Evolutionary conservation across 2,797 vertebrate species (phyloP), one percentile per base, ranked within the genome.

Genomic region (Leptoclinus maculatus): DNA sequence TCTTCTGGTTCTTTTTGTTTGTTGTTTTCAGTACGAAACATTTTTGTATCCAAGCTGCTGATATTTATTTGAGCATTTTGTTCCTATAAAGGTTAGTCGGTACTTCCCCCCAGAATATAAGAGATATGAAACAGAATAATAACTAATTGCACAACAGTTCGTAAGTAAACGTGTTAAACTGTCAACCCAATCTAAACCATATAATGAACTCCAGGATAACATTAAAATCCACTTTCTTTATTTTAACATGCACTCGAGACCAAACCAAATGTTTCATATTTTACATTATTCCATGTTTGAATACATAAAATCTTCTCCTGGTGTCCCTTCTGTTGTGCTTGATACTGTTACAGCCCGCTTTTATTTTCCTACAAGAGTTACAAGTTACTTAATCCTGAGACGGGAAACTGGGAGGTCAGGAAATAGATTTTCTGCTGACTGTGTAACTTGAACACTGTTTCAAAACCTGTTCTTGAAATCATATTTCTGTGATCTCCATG

Each of bases 401-500:
- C 21, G 1, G 59, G 51, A 16, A 25, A 7, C 27, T 10, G 7
- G n/a, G 6, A 19, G 29, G 3, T 47, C 17, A 23, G 25, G n/a
- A 62, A 78, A 54, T 17, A 0, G 1, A 13, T 56, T 47, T 75
- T 59, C 36, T 19, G 7, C 23, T 39, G 23, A 47, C n/a, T 3
- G 32, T 62, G 39, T 39, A 57, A 51, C 25, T 19, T 23, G 2
- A 60, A 45, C 27, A 63, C 41, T 78, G 51, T 34, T 11, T 25
- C 23, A n/a, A 47, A 54, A 45, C 10, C 34, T 82, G 19, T 23
- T 68, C 4, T 7, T 63, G 13, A 41, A 54, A 19, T 68, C n/a
- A 2, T 66, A 11, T 78, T 59, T 71, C 41, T 77, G 41, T 87
- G 47, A 53, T 62, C 66, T 54, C 21, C 16, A 76, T 65, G 62